These are phyloP conservation scores for Drepana arcuata DNA, from an alignment of 1,140 invertebrate species.

Conservation along the genomic window DNA sequence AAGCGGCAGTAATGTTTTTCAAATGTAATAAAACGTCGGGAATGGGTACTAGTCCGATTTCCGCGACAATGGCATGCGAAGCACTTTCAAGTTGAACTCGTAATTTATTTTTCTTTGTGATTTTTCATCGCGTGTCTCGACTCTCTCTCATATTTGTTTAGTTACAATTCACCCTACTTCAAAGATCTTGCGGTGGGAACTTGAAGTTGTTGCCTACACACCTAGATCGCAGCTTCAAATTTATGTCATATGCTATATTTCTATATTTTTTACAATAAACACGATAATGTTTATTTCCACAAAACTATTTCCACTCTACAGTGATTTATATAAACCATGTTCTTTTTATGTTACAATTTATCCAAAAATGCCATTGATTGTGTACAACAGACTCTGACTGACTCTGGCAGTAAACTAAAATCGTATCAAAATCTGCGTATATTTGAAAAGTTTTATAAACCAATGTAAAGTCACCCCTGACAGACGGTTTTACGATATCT, in stretches of 20 bases:
- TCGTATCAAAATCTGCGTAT: too few relatives aligned
- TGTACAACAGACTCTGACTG: too few relatives aligned
- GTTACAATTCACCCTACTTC: constrained; percentile 23
- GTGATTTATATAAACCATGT: too few relatives aligned
- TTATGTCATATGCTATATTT: too few relatives aligned
- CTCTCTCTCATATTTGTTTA: constrained; percentile 25
- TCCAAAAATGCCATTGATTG: too few relatives aligned
- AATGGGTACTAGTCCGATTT: constrained; percentile 8
- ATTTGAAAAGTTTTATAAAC: too few relatives aligned
- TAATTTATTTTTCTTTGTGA: constrained; percentile 45
- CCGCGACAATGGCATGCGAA: constrained; percentile 21
- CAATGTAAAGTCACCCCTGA: too few relatives aligned
- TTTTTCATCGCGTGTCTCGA: constrained; percentile 37
- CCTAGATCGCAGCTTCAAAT: too few relatives aligned
- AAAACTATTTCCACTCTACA: not conserved
- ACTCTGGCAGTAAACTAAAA: too few relatives aligned
- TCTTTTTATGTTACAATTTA: too few relatives aligned
- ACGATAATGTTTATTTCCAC: not conserved
- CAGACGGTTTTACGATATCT: too few relatives aligned
- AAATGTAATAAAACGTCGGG: constrained; percentile 10
- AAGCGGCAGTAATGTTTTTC: constrained; percentile 7
- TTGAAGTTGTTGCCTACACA: constrained; percentile 9
- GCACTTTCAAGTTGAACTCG: constrained; percentile 26
- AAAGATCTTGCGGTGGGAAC: constrained; percentile 22
- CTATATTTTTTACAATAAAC: constrained; percentile 1